Evolutionary conservation across 1,140 invertebrate species (phyloP).

Genomic region (Drosophila busckii): DNA sequence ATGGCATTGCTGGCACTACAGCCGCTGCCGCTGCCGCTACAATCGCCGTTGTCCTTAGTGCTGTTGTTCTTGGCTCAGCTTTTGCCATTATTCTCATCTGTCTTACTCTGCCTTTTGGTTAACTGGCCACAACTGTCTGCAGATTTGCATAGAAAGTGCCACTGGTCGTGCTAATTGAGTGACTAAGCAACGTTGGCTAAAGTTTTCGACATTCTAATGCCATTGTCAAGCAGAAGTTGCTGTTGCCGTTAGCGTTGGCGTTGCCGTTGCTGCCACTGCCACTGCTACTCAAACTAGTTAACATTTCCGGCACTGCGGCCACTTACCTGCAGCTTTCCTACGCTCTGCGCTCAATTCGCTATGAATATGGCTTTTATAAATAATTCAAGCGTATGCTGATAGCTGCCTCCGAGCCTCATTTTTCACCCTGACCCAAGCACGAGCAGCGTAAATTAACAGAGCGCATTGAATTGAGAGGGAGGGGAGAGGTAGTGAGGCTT

Average conservation of each 20-base stretch:
- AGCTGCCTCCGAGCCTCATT: constrained; percentile 55
- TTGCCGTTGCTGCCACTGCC: constrained; percentile 37
- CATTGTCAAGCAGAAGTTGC: constrained; percentile 75
- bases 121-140: constrained; percentile 32
- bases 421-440: constrained; percentile 19
- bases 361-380: constrained; percentile 74
- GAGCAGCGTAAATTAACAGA: constrained; percentile 67
- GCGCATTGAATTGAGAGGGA: constrained; percentile 64
- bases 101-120: neutral
- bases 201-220: constrained; percentile 72
- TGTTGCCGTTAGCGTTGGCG: too few species aligned
- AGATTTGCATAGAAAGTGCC: constrained; percentile 69
- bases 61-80: neutral
- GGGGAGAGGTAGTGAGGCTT: too few species aligned
- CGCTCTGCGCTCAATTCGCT: constrained; percentile 32
- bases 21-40: neutral
- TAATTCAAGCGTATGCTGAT: constrained; percentile 71
- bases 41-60: too few species aligned
- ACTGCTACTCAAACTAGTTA: constrained; percentile 53
- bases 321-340: constrained; percentile 27
- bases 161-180: constrained; percentile 62
- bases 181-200: constrained; percentile 57
- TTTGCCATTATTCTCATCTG: too few species aligned
- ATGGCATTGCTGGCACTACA: constrained; percentile 36
- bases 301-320: constrained; percentile 52